Conservation (phyloP, 2,888 invertebrate genomes). For the Anoplius nigerrimus region DNA sequence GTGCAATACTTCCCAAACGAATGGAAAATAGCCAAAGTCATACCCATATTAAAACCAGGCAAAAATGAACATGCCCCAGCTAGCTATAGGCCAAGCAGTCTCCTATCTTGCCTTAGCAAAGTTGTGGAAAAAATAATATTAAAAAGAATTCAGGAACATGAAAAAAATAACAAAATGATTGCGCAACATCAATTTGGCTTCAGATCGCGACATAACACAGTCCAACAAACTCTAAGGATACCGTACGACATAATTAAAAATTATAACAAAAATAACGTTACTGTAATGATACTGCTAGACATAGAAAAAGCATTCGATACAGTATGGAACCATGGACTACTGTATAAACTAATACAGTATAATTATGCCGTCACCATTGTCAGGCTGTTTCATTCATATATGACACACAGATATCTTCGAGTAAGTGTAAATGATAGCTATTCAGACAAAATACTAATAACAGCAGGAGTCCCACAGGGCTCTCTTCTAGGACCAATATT, state of each 20-base stretch:
- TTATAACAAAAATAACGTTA: conserved; percentile 1
- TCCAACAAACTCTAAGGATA: conserved; percentile 50
- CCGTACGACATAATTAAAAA: conserved; percentile 25
- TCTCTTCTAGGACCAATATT: conserved; percentile 45
- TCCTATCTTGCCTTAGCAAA: conserved; percentile 33
- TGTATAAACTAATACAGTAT: conserved; percentile 37
- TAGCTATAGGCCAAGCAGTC: conserved; percentile 41
- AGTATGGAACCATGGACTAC: conserved; percentile 30
- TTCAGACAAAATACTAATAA: conserved; percentile 29
- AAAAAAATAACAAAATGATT: conserved; percentile 35
- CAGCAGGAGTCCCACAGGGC: conserved; percentile 45
- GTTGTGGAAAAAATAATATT: conserved; percentile 48
- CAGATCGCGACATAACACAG: conserved; percentile 53
- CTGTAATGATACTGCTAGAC: conserved; percentile 9
- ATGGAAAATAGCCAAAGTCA: conserved; percentile 23
- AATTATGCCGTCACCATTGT: conserved; percentile 49
- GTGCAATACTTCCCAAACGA: conserved; percentile 13
- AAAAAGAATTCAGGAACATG: conserved; percentile 28
- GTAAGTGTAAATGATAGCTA: conserved; percentile 42
- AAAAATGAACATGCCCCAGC: conserved; percentile 10
- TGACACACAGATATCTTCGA: conserved; percentile 36
- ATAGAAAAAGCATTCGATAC: conserved; percentile 10
- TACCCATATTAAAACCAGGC: conserved; percentile 30
- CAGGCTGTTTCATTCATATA: conserved; percentile 52
- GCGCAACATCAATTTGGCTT: conserved; percentile 60